Base-by-base conservation (phyloP, 1,140 invertebrate genomes). In the Drosophila sechellia region DNA sequence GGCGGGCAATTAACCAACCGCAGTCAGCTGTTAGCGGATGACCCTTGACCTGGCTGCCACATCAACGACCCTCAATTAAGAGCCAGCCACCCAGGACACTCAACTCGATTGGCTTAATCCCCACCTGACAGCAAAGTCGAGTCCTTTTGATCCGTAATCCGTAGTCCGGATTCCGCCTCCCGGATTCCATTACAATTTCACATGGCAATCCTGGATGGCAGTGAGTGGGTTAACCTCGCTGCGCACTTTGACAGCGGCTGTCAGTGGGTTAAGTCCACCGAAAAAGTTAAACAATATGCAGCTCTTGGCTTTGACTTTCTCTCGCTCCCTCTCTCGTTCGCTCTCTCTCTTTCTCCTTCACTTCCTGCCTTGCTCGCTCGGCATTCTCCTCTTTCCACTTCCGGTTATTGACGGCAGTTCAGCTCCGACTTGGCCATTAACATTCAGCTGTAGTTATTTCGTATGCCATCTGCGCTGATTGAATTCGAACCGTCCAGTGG, bases 111-210 rank as follows among this genome's bases (percentile, higher is more conserved):
- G 70, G 50, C 58, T 59, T 80, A 63, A 68, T 76, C 55, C 71
- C 59, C 27, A 27, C 43, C 49, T 20, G 34, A 27, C 58, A 42
- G 45, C 58, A 46, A 17, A 42, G 52, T 31, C 65, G 70, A 34
- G 49, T 52, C 31, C 15, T 35, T 64, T 68, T 68, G 61, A 60
- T 56, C 75, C 68, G 49, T 86, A 65, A 31, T 31, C 31, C 31
- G 31, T 6, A 31, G 3, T 31, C 27, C 27, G 25, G 25, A 27
- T 27, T 27, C 5, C 25, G 57, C 80, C 64, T 77, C 77, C 81
- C 81, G 68, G 69, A 81, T 71, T 74, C 77, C 77, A 86, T 86
- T 86, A 86, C 77, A 70, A 46, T 86, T 75, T 79, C 45, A 79
- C 53, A 59, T 71, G 42, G 31, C 64, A 77, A 70, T 27, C 52